Evolutionary conservation across 2,888 invertebrate species (phyloP).

Genomic region (Gymnosoma rotundatum): DNA sequence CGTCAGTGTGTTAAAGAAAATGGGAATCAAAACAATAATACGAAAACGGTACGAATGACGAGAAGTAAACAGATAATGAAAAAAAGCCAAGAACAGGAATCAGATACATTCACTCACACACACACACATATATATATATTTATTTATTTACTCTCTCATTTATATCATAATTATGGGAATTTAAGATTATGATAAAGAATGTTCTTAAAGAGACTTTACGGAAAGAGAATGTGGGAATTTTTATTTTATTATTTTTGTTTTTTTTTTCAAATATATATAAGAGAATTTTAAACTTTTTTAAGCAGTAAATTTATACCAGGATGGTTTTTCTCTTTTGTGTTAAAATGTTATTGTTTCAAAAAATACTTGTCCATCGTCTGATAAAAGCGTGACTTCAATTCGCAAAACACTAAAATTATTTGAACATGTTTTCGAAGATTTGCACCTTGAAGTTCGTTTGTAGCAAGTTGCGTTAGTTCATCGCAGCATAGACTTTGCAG

Average conservation of each 20-base stretch:
- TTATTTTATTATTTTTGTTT: too few species aligned
- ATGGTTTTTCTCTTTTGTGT: too few species aligned
- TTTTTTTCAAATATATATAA: neutral
- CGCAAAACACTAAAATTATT: too few species aligned
- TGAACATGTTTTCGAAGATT: too few species aligned
- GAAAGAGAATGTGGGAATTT: constrained; percentile 20
- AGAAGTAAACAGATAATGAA: constrained; percentile 65
- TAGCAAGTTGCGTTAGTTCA: too few species aligned
- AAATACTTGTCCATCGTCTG: too few species aligned
- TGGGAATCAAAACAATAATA: constrained; percentile 80
- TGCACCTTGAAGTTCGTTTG: too few species aligned
- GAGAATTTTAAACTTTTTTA: neutral
- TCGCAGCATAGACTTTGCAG: too few species aligned
- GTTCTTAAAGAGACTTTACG: constrained; percentile 30
- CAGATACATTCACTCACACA: constrained; percentile 26
- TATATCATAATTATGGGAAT: constrained; percentile 44
- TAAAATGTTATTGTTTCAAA: too few species aligned
- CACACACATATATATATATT: too few species aligned
- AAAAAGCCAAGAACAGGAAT: constrained; percentile 67
- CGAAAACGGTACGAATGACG: constrained; percentile 73
- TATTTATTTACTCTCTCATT: constrained; percentile 19
- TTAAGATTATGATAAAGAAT: constrained; percentile 39
- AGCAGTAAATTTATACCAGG: too few species aligned
- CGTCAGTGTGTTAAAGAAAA: constrained; percentile 77
- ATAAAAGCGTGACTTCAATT: too few species aligned